Evolutionary conservation across 2,888 invertebrate species (phyloP), one percentile per base, ranked within the genome.

Genomic region (Junonia oenone): DNA sequence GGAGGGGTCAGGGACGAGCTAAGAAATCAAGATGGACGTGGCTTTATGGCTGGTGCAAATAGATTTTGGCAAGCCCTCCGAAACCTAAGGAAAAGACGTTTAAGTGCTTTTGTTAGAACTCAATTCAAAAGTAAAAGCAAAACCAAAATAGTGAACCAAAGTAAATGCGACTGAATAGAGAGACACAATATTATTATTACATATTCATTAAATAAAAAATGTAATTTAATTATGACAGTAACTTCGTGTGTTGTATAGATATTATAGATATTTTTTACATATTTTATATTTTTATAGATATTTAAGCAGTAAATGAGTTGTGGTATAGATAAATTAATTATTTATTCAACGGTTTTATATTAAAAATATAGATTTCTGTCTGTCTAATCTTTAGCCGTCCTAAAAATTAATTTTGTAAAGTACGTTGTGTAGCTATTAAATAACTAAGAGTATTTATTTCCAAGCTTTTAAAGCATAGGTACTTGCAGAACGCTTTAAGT

Each of bases 1-100:
- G 19, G 13, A 37, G 37, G 37, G 15, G 22, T 6, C n/a, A 15
- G 11, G 31, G 26, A 37, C 35, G 22, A 27, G 13, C 15, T 22
- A 49, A 45, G 5, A 50, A 27, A 14, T 11, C 45, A 26, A 14
- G 47, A 15, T 52, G 45, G 46, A 9, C 15, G 9, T 56, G 45
- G 51, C 13, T 47, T 14, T 56, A 48, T 22, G 52, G 19, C 11
- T 56, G 56, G 45, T 56, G 56, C 37, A 29, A 47, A 14, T 56
- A 56, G 6, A 45, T 35, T 35, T 13, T 50, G 31, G 4, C n/a
- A 33, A n/a, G 31, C 31, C 31, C 31, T n/a, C 2, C 31, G n/a
- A 33, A 33, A 0, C 31, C 11, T n/a, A 33, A 33, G n/a, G n/a
- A 33, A 11, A 11, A 33, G n/a, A 1, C 31, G n/a, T 33, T 33